Base-by-base conservation (phyloP, 2,113 vertebrate species). In the Panthera leo region DNA sequence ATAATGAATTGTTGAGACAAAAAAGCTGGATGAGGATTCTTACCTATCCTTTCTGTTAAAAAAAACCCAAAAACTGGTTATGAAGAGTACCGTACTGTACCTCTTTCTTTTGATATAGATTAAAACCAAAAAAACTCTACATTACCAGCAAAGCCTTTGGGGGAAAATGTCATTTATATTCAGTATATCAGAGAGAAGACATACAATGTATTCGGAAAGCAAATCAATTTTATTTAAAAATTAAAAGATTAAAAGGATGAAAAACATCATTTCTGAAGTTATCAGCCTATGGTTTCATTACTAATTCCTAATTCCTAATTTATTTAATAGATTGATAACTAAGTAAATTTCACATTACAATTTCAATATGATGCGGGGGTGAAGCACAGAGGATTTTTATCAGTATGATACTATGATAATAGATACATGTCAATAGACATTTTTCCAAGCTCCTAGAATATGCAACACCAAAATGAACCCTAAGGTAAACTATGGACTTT, bases 221-320 rank as follows among this genome's bases (percentile, higher is more conserved):
- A 16, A 91, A 65, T 92, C 27, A 76, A 55, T 92, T 90, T 92
- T 68, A 78, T 25, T 82, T 70, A 53, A 34, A 94, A 92, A 85
- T 70, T 70, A 85, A 87, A 94, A 92, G 13, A 55, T 86, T 75
- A 96, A 85, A 85, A 29, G 12, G 42, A 51, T 78, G 8, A 55
- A 76, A 96, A 83, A 21, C 7, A 86, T 14, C 21, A 51, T 73
- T 93, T 75, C 19, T 75, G 48, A 94, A n/a, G 15, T 68, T 48
- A 93, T 23, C 58, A 19, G 11, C 70, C 45, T n/a, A 34, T 0
- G 34, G 15, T n/a, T 6, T 86, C 18, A 89, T 61, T 31, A 78
- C 34, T n/a, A 68, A 68, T 5, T 61, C 7, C 19, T 4, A 76
- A 48, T 75, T 75, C 7, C 1, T 78, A 78, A 48, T 31, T 76